A percentile compares a stretch with the other conserved stretches of the same genome.
Conservation (phyloP, 2,888 invertebrate genomes). For the Ametastegia equiseti region DNA sequence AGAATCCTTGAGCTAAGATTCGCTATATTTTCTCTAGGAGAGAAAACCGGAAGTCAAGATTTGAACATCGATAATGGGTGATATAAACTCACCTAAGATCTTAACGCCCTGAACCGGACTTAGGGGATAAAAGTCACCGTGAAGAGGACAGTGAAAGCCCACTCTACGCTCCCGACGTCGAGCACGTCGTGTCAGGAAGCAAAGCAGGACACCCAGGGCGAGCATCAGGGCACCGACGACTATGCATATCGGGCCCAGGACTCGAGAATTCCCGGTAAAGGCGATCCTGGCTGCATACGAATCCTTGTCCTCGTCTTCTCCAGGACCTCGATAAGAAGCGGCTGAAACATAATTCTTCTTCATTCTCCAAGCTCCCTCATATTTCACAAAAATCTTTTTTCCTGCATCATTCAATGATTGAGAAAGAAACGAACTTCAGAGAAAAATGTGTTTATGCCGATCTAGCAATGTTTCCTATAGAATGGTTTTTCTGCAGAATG, state of each 20-base stretch:
- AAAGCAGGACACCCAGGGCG: conserved; percentile 81
- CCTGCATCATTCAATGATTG: not conserved
- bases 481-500: not conserved
- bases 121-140: conserved; percentile 87
- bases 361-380: not conserved
- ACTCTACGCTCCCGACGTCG: conserved; percentile 83
- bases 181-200: conserved; percentile 83
- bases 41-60: not conserved
- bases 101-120: conserved; percentile 79
- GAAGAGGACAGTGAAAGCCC: conserved; percentile 87
- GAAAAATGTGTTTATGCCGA: not conserved
- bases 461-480: not conserved
- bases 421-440: not conserved
- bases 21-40: too few species aligned
- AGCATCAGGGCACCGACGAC: conserved; percentile 87
- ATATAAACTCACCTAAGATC: conserved; percentile 67
- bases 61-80: conserved; percentile 30
- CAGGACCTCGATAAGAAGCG: conserved; percentile 86
- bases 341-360: conserved; percentile 76
- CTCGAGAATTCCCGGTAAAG: conserved; percentile 85
- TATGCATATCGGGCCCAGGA: conserved; percentile 86
- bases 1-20: not conserved
- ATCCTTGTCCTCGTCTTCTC: conserved; percentile 85
- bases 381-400: not conserved
- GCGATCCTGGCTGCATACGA: conserved; percentile 85